Conservation (phyloP, 2,113 vertebrate species). For the Sinosuthora webbiana region DNA sequence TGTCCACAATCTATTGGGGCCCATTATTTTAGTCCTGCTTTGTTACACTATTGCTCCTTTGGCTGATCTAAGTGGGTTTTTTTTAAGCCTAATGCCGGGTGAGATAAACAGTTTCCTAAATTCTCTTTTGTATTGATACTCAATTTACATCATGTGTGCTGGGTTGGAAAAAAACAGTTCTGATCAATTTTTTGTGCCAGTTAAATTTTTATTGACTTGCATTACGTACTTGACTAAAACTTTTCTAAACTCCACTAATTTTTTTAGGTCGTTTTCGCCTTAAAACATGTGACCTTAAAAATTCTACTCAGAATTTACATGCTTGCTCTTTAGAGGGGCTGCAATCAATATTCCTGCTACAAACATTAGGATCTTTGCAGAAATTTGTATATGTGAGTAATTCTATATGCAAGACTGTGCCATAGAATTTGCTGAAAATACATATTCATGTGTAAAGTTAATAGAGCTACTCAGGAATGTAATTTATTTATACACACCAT, state of each 20-base stretch:
- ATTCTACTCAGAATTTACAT: background rate
- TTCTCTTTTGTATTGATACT: background rate
- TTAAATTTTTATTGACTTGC: background rate
- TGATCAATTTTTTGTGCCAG: background rate
- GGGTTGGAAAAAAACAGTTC: background rate
- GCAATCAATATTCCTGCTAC: background rate
- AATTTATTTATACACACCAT: background rate
- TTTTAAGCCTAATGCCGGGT: background rate
- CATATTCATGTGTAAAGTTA: background rate
- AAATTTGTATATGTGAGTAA: background rate
- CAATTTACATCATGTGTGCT: background rate
- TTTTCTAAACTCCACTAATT: background rate
- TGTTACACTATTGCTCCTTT: background rate
- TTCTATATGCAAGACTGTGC: background rate
- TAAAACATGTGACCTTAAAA: background rate
- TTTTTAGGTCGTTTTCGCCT: background rate
- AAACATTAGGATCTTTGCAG: background rate
- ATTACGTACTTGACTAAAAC: background rate
- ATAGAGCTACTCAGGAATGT: background rate
- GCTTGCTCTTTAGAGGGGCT: background rate
- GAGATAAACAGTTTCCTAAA: background rate
- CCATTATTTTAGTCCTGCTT: background rate
- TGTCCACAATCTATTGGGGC: background rate
- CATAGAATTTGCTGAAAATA: background rate
- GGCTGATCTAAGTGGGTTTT: background rate